Evolutionary conservation across 30 jellyfish, hydroid and myxozoan species (phyloP).

Genomic region (Calvadosia cruxmelitensis): DNA sequence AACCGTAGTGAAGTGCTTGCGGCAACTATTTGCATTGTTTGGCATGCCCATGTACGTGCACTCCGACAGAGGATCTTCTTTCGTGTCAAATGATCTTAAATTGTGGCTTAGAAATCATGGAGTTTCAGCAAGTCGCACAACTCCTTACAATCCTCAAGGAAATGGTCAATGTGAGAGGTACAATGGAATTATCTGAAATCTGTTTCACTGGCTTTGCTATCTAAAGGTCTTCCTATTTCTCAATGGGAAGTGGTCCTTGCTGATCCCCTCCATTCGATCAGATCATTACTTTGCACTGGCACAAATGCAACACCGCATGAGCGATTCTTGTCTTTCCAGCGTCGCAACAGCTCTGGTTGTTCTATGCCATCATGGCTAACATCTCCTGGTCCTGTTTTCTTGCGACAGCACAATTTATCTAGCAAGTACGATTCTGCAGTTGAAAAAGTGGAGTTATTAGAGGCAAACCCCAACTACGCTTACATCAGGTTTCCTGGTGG

Average conservation of each 20-base stretch:
- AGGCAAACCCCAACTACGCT: neutral
- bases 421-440: constrained; percentile 31
- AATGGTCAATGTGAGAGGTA: constrained; percentile 24
- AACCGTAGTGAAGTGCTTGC: no score
- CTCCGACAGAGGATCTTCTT: no score
- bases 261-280: constrained; percentile 18
- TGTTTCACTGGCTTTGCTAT: neutral
- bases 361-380: constrained; percentile 34
- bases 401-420: constrained; percentile 14
- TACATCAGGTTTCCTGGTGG: neutral
- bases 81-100: no score
- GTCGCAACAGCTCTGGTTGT: constrained; percentile 3
- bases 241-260: constrained; percentile 19
- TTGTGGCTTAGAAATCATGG: no score
- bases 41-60: no score
- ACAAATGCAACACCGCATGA: constrained; percentile 27
- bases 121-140: constrained; percentile 32
- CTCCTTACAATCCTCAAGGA: constrained; percentile 23
- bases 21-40: no score
- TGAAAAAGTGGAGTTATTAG: neutral
- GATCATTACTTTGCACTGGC: constrained; percentile 21
- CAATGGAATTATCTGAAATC: constrained; percentile 29
- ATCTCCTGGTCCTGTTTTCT: constrained; percentile 20
- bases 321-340: constrained; percentile 11
- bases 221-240: neutral